Evolutionary conservation across 2,797 vertebrate species (phyloP).

Genomic region (Sebastes variabilis): DNA sequence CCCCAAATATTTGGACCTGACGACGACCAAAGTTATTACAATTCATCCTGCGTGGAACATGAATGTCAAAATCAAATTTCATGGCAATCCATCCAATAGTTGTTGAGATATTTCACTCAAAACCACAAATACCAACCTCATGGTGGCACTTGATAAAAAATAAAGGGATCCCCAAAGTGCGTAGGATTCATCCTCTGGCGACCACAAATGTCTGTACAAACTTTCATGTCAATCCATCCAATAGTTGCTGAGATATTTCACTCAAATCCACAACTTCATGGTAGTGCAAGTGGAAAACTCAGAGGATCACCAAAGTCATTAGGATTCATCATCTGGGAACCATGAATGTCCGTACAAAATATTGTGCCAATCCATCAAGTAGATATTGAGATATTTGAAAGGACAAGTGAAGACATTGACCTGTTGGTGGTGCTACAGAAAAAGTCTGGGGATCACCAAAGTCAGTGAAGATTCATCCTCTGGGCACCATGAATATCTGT

Average conservation of each 20-base stretch:
- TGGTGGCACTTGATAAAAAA: too few species aligned
- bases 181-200: too few species aligned
- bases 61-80: too few species aligned
- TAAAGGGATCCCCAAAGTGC: too few species aligned
- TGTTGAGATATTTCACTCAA: too few species aligned
- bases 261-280: neutral
- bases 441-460: neutral
- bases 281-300: neutral
- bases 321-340: neutral
- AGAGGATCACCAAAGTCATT: neutral
- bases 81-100: too few species aligned
- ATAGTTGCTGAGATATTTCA: neutral
- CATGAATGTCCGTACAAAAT: neutral
- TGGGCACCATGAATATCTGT: neutral
- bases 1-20: neutral
- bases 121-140: too few species aligned
- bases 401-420: neutral
- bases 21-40: neutral
- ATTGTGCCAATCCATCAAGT: neutral
- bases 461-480: neutral
- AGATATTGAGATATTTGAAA: neutral
- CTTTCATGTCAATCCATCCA: neutral
- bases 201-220: accelerated
- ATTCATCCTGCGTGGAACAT: neutral
- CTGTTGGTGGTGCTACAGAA: neutral